Conservation (phyloP, 2,888 invertebrate genomes). For the Lochmaea capreae region DNA sequence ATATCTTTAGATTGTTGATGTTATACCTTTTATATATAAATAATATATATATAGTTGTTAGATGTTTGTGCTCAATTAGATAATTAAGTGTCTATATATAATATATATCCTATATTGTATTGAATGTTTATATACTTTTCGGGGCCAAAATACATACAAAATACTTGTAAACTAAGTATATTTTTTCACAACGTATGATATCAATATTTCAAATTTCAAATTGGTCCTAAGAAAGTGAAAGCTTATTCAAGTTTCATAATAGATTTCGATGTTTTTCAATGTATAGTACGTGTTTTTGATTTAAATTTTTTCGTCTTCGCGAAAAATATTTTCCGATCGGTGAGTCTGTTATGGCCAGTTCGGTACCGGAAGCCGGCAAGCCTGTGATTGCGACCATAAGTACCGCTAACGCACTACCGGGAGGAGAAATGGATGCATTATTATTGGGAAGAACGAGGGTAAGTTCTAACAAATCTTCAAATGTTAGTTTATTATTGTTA, state of each 20-base stretch:
- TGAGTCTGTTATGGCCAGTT: slow-evolving; percentile 57
- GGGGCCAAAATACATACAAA: slow-evolving; percentile 49
- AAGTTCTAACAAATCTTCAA: slow-evolving; percentile 64
- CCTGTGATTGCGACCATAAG: slow-evolving; percentile 72
- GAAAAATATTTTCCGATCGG: slow-evolving; percentile 23
- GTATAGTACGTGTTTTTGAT: slow-evolving; percentile 19
- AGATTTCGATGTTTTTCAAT: slow-evolving; percentile 28
- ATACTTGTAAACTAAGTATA: not conserved
- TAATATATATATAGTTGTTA: slow-evolving; percentile 47
- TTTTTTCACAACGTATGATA: slow-evolving; percentile 13
- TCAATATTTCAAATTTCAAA: slow-evolving; percentile 27
- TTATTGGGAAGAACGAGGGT: slow-evolving; percentile 83
- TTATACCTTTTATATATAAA: slow-evolving; percentile 46
- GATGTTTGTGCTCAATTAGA: slow-evolving; percentile 57
- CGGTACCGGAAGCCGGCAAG: slow-evolving; percentile 65
- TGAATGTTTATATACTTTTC: slow-evolving; percentile 51
- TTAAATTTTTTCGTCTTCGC: slow-evolving; percentile 25
- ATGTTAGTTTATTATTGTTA: not conserved
- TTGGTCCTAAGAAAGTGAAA: slow-evolving; percentile 30
- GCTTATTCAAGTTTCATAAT: slow-evolving; percentile 10
- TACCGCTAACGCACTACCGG: slow-evolving; percentile 66
- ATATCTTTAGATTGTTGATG: slow-evolving; percentile 53
- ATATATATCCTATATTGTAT: slow-evolving; percentile 50
- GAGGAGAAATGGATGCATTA: slow-evolving; percentile 84
- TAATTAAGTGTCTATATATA: slow-evolving; percentile 50